Evolutionary conservation across 2,797 vertebrate genomes (phyloP).

Genomic region (Rhodeus uyekii): DNA sequence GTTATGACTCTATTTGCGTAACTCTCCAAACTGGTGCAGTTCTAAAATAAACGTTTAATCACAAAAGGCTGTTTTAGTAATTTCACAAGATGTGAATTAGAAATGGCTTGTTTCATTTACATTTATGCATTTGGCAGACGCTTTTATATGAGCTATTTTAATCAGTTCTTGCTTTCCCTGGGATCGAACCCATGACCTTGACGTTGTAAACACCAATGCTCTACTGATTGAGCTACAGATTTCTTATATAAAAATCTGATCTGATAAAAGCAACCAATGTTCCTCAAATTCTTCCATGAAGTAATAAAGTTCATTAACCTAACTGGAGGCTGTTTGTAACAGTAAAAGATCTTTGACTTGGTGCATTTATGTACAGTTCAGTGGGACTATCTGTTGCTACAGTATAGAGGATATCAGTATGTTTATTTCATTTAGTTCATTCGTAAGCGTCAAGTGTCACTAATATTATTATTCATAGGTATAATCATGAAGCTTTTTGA

Average conservation of each 20-base stretch:
- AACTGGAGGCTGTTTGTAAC: neutral
- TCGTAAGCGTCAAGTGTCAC: neutral
- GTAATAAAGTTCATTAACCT: neutral
- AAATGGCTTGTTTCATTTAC: neutral
- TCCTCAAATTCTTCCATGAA: neutral
- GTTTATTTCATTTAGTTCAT: neutral
- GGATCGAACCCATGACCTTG: no score
- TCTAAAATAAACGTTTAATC: neutral
- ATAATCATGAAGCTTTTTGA: neutral
- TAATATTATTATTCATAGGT: neutral
- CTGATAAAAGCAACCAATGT: neutral
- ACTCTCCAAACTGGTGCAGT: neutral
- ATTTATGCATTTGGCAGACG: no score
- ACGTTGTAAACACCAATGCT: no score
- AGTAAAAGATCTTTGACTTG: neutral
- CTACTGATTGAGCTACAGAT: no score
- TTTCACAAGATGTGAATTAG: neutral
- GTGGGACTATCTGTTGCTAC: neutral
- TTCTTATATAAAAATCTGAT: neutral
- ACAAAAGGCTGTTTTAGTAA: neutral
- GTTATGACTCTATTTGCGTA: slow-evolving; percentile 18
- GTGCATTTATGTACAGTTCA: neutral
- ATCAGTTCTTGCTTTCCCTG: no score
- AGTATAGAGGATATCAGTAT: neutral
- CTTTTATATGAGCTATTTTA: no score